These are phyloP conservation scores for Anthoscopus minutus DNA, from an alignment of 2,113 vertebrate species.

Conservation along the genomic window DNA sequence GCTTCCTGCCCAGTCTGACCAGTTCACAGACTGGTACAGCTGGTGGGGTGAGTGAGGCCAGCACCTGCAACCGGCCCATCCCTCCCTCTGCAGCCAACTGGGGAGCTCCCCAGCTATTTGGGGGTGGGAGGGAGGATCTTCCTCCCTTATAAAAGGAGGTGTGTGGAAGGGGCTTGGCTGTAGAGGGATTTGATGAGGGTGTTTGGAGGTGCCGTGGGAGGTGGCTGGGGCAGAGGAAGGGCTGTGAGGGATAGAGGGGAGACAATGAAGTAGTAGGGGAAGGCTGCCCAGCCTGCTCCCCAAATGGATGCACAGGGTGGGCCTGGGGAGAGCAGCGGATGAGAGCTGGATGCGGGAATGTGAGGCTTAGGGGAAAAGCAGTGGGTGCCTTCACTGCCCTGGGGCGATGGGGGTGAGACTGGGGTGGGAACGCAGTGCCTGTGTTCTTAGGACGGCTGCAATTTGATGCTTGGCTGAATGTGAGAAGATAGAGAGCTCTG, in stretches of 20 bases:
- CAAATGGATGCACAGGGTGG: fast-evolving
- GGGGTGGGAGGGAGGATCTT: not conserved
- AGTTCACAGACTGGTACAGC: fast-evolving
- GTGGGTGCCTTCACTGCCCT: fast-evolving
- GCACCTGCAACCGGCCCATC: not conserved
- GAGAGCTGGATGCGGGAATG: not conserved
- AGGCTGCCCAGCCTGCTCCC: not conserved
- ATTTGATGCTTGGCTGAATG: not conserved
- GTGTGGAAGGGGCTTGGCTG: fast-evolving
- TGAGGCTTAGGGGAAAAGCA: fast-evolving
- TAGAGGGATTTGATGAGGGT: fast-evolving
- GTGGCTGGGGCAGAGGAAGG: too few species aligned
- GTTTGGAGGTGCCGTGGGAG: fast-evolving
- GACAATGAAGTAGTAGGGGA: fast-evolving
- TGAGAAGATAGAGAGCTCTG: not conserved
- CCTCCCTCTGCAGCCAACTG: not conserved
- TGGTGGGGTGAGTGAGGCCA: fast-evolving
- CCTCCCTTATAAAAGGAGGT: not conserved
- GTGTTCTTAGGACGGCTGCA: not conserved
- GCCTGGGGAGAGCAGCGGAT: not conserved
- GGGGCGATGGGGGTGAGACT: not conserved
- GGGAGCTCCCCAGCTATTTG: not conserved
- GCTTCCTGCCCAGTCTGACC: not conserved
- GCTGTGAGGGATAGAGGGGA: not conserved
- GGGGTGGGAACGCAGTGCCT: fast-evolving